Conservation (phyloP, 2,797 vertebrate genomes). For the Onychomys leucogaster region DNA sequence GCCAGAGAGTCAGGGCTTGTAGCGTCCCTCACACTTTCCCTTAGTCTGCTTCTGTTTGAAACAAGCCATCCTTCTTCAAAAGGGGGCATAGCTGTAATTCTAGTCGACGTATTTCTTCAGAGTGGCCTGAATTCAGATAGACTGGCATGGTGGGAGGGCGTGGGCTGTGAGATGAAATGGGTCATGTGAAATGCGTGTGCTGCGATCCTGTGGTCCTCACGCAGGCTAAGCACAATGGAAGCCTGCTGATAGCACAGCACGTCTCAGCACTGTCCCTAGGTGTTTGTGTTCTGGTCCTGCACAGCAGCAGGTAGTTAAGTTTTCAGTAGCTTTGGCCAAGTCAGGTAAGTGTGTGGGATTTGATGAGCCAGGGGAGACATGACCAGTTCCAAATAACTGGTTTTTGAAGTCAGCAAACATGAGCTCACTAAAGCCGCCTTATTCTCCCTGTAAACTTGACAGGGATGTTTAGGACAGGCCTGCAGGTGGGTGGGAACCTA, state of each 20-base stretch:
- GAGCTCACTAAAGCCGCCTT: background rate
- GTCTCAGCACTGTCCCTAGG: background rate
- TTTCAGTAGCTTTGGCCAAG: background rate
- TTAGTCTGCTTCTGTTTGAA: background rate
- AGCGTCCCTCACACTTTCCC: background rate
- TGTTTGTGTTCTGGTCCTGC: background rate
- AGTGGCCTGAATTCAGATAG: background rate
- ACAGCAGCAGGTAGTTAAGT: background rate
- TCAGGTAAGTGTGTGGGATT: background rate
- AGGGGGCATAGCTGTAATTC: background rate
- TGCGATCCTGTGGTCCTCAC: too few relatives aligned
- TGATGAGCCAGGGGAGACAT: rapidly evolving
- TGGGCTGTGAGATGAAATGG: background rate
- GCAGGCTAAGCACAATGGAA: background rate
- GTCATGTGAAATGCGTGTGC: background rate
- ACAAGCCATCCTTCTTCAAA: background rate
- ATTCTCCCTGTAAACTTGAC: background rate
- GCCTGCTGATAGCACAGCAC: rapidly evolving
- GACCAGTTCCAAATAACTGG: background rate
- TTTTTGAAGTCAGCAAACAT: too few relatives aligned
- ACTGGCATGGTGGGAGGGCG: rapidly evolving
- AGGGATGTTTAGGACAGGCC: background rate
- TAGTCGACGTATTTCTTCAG: background rate
- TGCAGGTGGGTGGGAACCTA: too few relatives aligned
- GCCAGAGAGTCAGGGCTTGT: background rate